These are phyloP conservation scores for Aphelinus atriplicis DNA, from an alignment of 1,140 invertebrate genomes.

Conservation along the genomic window DNA sequence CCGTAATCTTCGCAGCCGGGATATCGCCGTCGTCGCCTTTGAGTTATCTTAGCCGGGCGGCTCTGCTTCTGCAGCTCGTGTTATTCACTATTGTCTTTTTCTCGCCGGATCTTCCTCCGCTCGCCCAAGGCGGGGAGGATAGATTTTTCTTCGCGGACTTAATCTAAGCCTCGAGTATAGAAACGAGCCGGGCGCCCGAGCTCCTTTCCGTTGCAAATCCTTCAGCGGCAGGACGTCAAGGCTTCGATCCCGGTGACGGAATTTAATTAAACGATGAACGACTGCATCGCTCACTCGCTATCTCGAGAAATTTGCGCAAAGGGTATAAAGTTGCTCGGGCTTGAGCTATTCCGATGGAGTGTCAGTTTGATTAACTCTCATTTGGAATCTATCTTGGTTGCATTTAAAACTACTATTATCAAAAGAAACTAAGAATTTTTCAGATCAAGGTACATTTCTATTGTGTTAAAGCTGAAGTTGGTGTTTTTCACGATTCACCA, in stretches of 20 bases:
- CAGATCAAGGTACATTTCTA: too few species aligned
- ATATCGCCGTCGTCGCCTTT: slow-evolving; percentile 45
- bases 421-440: too few species aligned
- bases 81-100: slow-evolving; percentile 51
- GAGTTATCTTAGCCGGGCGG: slow-evolving; percentile 54
- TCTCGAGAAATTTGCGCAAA: too few species aligned
- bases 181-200: slow-evolving; percentile 32
- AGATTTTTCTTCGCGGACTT: slow-evolving; percentile 65
- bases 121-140: slow-evolving; percentile 44
- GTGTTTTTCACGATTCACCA: too few species aligned
- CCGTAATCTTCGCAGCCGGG: slow-evolving; percentile 40
- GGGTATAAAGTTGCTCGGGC: too few species aligned
- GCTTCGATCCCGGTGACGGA: slow-evolving; percentile 34
- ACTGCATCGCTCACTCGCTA: background rate
- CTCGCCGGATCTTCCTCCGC: slow-evolving; percentile 39
- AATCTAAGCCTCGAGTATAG: slow-evolving; percentile 64
- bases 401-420: too few species aligned
- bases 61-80: slow-evolving; percentile 4
- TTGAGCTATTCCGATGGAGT: too few species aligned
- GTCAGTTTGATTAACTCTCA: too few species aligned
- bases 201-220: too few species aligned
- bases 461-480: too few species aligned
- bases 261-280: slow-evolving; percentile 29
- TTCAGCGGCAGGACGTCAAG: background rate
- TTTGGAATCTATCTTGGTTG: too few species aligned